Percentiles rank a stretch among this genome's conserved stretches.
Evolutionary conservation across 37 sponge, comb jelly and placozoan genomes (phyloP).

Genomic region (Sycon ciliatum): DNA sequence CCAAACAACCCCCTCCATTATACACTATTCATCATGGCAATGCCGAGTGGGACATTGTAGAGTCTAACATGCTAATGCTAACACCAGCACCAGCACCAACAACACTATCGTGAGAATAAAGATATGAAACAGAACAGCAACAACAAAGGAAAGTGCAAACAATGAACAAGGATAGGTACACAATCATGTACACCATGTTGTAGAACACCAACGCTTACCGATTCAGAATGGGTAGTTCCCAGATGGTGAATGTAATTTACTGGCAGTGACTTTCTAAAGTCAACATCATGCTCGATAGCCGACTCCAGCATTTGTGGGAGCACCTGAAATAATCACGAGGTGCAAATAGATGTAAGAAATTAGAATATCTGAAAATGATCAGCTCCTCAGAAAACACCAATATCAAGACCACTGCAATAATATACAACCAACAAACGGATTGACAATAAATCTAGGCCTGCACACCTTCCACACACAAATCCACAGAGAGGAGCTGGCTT

Average conservation of each 20-base stretch:
- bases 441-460: neutral
- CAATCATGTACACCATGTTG: neutral
- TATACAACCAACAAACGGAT: neutral
- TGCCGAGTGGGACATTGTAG: too few relatives aligned
- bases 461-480: neutral
- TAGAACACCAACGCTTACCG: constrained; percentile 27
- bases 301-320: constrained; percentile 51
- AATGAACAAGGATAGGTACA: neutral
- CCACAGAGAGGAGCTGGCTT: too few relatives aligned
- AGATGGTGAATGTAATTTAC: constrained; percentile 50
- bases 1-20: too few relatives aligned
- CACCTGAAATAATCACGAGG: constrained; percentile 30
- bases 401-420: neutral
- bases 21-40: too few relatives aligned
- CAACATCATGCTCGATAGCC: constrained; percentile 54
- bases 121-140: neutral
- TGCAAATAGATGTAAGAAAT: neutral
- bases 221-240: constrained; percentile 49
- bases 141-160: neutral
- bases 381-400: neutral
- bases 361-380: neutral
- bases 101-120: too few relatives aligned
- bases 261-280: constrained; percentile 70
- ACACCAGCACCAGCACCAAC: too few relatives aligned
- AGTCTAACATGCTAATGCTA: too few relatives aligned